A percentile compares a stretch with the other conserved stretches of the same genome.
Evolutionary conservation across 2,113 vertebrate species (phyloP).

Genomic region (Dolichallabes microphthalmus): DNA sequence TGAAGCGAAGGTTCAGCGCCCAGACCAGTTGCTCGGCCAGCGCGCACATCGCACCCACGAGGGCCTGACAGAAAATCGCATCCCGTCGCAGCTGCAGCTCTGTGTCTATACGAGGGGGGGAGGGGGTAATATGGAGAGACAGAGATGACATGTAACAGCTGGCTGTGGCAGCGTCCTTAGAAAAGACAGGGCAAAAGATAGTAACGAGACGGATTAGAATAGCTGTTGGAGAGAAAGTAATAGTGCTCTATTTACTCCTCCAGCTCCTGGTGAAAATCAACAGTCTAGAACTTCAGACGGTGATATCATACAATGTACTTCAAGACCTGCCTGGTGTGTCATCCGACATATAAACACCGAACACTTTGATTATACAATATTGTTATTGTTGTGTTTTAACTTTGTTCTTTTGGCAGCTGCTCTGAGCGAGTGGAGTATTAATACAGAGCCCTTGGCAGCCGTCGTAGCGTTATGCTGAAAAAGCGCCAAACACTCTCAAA

Average conservation of each 20-base stretch:
- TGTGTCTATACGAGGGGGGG: conserved; percentile 73
- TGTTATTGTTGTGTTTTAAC: not conserved
- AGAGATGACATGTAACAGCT: conserved; percentile 13
- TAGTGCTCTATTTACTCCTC: not conserved
- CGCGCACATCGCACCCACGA: conserved; percentile 85
- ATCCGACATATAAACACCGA: conserved; percentile 15
- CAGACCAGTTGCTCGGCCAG: conserved; percentile 90
- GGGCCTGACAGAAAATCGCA: conserved; percentile 90
- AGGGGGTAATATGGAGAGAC: not conserved
- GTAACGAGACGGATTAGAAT: conserved; percentile 15
- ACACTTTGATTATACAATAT: conserved; percentile 4
- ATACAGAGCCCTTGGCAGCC: not conserved
- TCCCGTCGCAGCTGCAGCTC: conserved; percentile 90
- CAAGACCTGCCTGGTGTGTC: not conserved
- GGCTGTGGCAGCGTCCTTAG: not conserved
- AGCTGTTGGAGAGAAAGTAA: conserved; percentile 10
- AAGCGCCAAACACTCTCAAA: conserved; percentile 20
- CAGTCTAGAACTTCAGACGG: not conserved
- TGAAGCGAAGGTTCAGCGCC: conserved; percentile 86
- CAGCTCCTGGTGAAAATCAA: not conserved
- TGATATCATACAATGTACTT: conserved; percentile 18
- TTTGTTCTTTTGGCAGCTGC: not conserved
- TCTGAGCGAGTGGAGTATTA: conserved; percentile 8
- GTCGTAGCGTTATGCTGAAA: not conserved
- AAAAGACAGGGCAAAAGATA: conserved; percentile 10